phyloP scores from a whole-genome alignment of 2,113 vertebrate genomes.

The Eupsittula cactorum region DNA sequence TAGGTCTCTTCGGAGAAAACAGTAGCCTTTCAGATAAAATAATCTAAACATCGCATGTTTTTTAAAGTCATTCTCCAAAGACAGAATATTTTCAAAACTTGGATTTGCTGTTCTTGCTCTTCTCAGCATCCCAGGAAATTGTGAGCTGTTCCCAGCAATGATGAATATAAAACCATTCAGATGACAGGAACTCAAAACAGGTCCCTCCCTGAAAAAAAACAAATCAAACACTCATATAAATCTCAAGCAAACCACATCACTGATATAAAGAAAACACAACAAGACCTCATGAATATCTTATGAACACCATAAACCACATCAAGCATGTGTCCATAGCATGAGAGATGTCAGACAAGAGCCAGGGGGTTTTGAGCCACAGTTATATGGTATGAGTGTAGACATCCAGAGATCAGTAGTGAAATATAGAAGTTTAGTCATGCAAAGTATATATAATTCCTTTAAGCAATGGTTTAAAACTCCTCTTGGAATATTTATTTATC shows the following conservation, averaged over 20 bases:
- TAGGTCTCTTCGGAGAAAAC: neutral
- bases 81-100: neutral
- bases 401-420: neutral
- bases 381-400: neutral
- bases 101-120: slow-evolving; percentile 7
- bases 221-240: neutral
- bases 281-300: slow-evolving; percentile 6
- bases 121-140: neutral
- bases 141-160: neutral
- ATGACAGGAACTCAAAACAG: slow-evolving; percentile 27
- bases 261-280: slow-evolving; percentile 3
- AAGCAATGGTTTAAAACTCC: neutral
- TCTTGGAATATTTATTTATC: neutral
- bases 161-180: neutral
- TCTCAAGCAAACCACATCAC: slow-evolving; percentile 26
- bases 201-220: slow-evolving; percentile 48
- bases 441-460: neutral
- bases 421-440: neutral
- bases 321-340: neutral
- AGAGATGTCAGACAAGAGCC: neutral
- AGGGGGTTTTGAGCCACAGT: neutral
- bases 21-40: slow-evolving; percentile 24
- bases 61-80: neutral
- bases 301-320: slow-evolving; percentile 45
- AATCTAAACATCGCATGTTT: neutral